Conservation (phyloP, 2,113 vertebrate species). For the Ptilorrhoa leucosticta region DNA sequence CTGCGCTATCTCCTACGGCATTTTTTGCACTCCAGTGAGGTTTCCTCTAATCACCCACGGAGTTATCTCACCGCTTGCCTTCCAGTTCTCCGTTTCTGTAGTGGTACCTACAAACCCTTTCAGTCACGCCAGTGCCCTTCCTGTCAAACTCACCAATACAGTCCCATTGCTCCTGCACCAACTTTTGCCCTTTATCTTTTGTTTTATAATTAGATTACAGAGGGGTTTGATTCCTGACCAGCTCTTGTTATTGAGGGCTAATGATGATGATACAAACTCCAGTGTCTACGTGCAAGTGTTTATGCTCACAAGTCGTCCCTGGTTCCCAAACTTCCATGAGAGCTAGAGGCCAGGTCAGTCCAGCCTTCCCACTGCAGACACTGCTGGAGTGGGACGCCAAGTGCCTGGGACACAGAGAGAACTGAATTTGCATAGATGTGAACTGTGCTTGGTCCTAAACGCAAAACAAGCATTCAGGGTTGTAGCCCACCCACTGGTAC, state of each 20-base stretch:
- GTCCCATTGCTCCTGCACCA: not conserved
- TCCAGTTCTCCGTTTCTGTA: not conserved
- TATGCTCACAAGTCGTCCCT: not conserved
- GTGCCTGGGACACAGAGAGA: rapidly evolving
- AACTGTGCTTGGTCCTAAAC: not conserved
- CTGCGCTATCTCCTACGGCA: not conserved
- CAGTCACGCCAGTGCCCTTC: not conserved
- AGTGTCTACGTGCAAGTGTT: rapidly evolving
- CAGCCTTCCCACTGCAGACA: not conserved
- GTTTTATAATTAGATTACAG: not conserved
- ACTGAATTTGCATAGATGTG: not conserved
- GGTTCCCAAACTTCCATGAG: not conserved
- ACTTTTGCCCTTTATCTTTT: not conserved
- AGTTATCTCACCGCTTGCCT: not conserved
- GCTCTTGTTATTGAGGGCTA: not conserved
- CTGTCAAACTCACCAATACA: not conserved
- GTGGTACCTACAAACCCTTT: not conserved
- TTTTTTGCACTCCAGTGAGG: rapidly evolving
- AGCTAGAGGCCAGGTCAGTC: not conserved
- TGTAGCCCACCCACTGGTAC: not conserved
- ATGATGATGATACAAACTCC: not conserved
- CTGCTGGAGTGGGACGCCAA: not conserved
- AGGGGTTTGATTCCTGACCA: not conserved
- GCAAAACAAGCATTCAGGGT: not conserved
- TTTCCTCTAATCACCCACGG: not conserved